Evolutionary conservation across 2,113 vertebrate genomes (phyloP).

Genomic region (Colaptes auratus): DNA sequence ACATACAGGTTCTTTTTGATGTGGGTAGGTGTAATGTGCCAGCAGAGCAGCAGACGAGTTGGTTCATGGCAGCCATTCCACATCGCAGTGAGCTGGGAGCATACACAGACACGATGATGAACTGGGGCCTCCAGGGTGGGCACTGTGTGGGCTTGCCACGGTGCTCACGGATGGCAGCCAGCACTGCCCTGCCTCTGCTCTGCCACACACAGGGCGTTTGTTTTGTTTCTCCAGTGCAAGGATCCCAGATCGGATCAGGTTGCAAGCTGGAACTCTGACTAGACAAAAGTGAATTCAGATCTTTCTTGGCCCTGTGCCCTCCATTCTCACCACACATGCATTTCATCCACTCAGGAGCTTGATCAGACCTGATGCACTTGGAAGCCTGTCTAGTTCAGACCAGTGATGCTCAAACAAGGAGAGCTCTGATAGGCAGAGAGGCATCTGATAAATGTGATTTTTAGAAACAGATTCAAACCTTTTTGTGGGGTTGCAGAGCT

Average conservation of each 20-base stretch:
- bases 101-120: neutral
- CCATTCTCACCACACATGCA: slow-evolving; percentile 42
- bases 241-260: neutral
- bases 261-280: neutral
- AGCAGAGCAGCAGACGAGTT: neutral
- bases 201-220: neutral
- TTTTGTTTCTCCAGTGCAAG: neutral
- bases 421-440: neutral
- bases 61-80: neutral
- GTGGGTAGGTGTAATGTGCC: neutral
- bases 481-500: neutral
- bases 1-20: neutral
- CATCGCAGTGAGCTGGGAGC: neutral
- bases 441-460: neutral
- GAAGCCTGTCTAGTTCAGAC: neutral
- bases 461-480: neutral
- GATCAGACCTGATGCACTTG: neutral
- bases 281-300: neutral
- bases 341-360: slow-evolving; percentile 36
- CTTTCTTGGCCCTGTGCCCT: neutral
- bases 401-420: neutral
- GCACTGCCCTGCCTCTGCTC: neutral
- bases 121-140: neutral
- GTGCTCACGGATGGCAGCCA: neutral
- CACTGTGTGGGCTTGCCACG: neutral